phyloP scores from a whole-genome alignment of 1,140 invertebrate genomes.

The Drosophila subobscura region DNA sequence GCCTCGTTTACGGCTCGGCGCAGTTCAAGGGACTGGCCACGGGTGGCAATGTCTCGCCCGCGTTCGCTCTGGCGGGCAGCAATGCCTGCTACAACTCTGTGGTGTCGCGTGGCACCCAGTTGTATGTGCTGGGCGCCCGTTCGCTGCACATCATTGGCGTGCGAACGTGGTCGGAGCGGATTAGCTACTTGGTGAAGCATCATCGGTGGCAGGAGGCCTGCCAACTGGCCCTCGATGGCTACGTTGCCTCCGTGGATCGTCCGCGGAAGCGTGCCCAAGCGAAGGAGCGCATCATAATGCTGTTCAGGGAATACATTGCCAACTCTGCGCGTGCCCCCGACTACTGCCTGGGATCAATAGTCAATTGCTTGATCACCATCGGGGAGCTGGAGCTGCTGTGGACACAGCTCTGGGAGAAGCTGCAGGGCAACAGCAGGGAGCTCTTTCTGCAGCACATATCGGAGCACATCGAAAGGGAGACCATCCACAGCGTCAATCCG shows the following conservation, averaged over 20 bases:
- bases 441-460: slow-evolving; percentile 84
- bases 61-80: slow-evolving; percentile 88
- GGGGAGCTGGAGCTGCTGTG: slow-evolving; percentile 81
- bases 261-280: slow-evolving; percentile 73
- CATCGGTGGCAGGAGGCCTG: slow-evolving; percentile 87
- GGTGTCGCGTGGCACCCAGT: slow-evolving; percentile 90
- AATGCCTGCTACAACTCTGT: slow-evolving; percentile 96
- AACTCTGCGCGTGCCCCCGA: slow-evolving; percentile 73
- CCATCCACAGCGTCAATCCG: slow-evolving; percentile 85
- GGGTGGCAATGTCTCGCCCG: slow-evolving; percentile 86
- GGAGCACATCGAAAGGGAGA: slow-evolving; percentile 84
- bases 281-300: slow-evolving; percentile 77
- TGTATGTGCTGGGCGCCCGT: slow-evolving; percentile 93
- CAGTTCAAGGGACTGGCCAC: slow-evolving; percentile 95
- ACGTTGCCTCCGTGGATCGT: slow-evolving; percentile 70
- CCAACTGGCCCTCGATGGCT: slow-evolving; percentile 84
- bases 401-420: slow-evolving; percentile 84
- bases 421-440: slow-evolving; percentile 73
- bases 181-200: slow-evolving; percentile 88
- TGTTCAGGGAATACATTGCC: slow-evolving; percentile 79
- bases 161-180: slow-evolving; percentile 91
- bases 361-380: slow-evolving; percentile 77
- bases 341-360: slow-evolving; percentile 75
- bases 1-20: slow-evolving; percentile 95
- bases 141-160: slow-evolving; percentile 92